phyloP scores from a whole-genome alignment of 2,888 invertebrate species.

The Brachynemurus nebulosus region DNA sequence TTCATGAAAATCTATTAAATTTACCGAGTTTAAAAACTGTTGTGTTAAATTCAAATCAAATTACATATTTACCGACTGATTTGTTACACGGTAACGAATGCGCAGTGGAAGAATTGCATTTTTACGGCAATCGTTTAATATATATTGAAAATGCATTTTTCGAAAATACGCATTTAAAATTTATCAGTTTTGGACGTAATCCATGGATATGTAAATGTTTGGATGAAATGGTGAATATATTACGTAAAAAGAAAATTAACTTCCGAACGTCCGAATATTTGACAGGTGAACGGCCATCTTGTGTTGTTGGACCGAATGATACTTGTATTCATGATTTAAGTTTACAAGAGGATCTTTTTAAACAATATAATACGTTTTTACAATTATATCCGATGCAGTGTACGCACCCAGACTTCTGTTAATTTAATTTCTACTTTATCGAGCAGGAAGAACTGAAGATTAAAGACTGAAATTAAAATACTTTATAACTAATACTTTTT shows the following conservation, averaged over 20 bases:
- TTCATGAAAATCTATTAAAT: background rate
- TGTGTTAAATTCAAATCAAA: background rate
- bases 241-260: background rate
- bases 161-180: background rate
- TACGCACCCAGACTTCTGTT: background rate
- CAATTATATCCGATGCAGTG: background rate
- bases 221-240: background rate
- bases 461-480: no score
- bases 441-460: no score
- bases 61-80: background rate
- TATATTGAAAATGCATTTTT: constrained; percentile 1
- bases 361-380: background rate
- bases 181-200: background rate
- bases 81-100: background rate
- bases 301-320: background rate
- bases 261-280: background rate
- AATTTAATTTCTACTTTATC: no score
- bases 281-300: background rate
- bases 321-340: background rate
- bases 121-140: constrained; percentile 1
- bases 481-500: no score
- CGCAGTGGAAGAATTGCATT: background rate
- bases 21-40: background rate
- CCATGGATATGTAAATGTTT: constrained; percentile 1
- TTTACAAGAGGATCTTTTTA: background rate